These are phyloP conservation scores for Drosophila parvula DNA, from an alignment of 1,140 invertebrate species.

Conservation along the genomic window DNA sequence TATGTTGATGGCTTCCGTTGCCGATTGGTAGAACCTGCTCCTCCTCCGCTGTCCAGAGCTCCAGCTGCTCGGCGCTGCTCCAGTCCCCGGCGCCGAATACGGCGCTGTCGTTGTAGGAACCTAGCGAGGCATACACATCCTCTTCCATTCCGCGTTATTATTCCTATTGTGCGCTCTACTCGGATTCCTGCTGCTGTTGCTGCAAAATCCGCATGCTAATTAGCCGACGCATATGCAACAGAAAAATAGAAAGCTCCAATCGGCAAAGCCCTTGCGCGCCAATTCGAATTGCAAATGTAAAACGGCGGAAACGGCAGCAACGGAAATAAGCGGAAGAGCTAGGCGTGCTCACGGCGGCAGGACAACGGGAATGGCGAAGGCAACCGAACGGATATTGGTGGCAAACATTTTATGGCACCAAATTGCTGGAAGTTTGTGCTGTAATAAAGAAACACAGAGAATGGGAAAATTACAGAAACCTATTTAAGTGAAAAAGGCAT, in stretches of 20 bases:
- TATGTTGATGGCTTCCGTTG: slow-evolving; percentile 36
- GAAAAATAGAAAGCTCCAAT: slow-evolving; percentile 12
- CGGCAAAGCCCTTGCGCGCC: slow-evolving; percentile 10
- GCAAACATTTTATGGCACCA: slow-evolving; percentile 76
- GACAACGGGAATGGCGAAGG: slow-evolving; percentile 18
- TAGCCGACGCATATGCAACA: slow-evolving; percentile 64
- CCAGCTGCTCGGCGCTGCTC: slow-evolving; percentile 57
- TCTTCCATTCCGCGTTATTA: slow-evolving; percentile 70
- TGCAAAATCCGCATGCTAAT: slow-evolving; percentile 64
- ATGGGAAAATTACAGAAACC: slow-evolving; percentile 23
- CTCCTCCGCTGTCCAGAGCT: slow-evolving; percentile 41
- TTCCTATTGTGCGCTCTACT: slow-evolving; percentile 46
- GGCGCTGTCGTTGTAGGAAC: slow-evolving; percentile 63
- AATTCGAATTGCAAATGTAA: slow-evolving; percentile 65
- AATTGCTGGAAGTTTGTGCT: slow-evolving; percentile 68
- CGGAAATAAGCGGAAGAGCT: slow-evolving; percentile 52
- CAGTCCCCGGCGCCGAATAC: slow-evolving; percentile 33
- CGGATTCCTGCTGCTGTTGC: slow-evolving; percentile 31
- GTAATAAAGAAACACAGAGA: slow-evolving; percentile 40
- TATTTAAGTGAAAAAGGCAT: slow-evolving; percentile 4
- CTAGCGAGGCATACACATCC: slow-evolving; percentile 72
- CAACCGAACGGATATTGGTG: slow-evolving; percentile 71
- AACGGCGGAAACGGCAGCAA: slow-evolving; percentile 23
- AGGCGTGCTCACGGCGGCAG: slow-evolving; percentile 17
- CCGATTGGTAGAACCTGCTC: slow-evolving; percentile 2